phyloP scores from a whole-genome alignment of 2,113 vertebrate species.

The human (Homo sapiens) region GRCh38 chr4:42619501-42620000 shows the following conservation, averaged over 20 bases:
- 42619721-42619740: neutral
- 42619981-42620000: neutral
- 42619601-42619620: neutral
- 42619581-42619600: neutral
- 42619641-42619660: too few relatives aligned
- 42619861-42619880: neutral
- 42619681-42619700: neutral
- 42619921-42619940: neutral
- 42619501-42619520: neutral
- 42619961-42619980: neutral
- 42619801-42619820: neutral
- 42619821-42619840: neutral
- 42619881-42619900: neutral
- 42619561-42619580: neutral
- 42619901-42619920: neutral
- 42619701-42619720: neutral
- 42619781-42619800: neutral
- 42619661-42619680: neutral
- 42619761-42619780: neutral
- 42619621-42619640: too few relatives aligned
- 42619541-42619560: neutral
- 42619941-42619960: neutral
- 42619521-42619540: neutral
- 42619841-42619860: neutral
- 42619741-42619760: neutral